phyloP scores from a whole-genome alignment of 2,113 vertebrate genomes.

The Bungarus multicinctus region DNA sequence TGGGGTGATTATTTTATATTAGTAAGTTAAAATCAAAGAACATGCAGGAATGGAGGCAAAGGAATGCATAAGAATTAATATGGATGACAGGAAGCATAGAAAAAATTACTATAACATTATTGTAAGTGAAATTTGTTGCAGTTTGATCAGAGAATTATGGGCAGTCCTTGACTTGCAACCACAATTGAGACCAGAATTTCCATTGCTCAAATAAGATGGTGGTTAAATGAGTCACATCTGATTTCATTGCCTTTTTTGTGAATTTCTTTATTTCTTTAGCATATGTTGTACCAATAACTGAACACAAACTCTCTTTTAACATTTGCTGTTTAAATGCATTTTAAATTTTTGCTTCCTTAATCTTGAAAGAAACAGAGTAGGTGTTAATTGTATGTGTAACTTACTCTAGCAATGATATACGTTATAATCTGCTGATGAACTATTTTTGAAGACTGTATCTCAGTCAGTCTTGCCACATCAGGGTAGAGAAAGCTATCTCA shows the following conservation, averaged over 20 bases:
- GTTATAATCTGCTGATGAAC: background rate
- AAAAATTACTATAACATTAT: conserved; percentile 21
- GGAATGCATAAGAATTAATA: background rate
- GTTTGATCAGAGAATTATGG: conserved; percentile 40
- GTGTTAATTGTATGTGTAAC: background rate
- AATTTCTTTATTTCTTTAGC: too few relatives aligned
- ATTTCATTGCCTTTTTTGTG: too few relatives aligned
- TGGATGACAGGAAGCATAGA: conserved; percentile 12
- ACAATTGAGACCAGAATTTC: background rate
- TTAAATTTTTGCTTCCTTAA: background rate
- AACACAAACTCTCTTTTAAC: background rate
- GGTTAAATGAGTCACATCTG: too few relatives aligned
- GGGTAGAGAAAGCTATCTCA: background rate
- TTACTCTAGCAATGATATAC: background rate
- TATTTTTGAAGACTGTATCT: background rate
- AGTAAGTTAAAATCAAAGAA: conserved; percentile 33
- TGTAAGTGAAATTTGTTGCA: conserved; percentile 46
- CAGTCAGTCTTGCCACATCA: background rate
- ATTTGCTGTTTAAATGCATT: background rate
- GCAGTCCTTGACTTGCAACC: background rate
- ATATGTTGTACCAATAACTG: background rate
- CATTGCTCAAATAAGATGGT: background rate
- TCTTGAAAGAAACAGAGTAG: background rate
- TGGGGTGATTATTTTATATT: background rate
- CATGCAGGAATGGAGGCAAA: background rate